phyloP scores from a whole-genome alignment of 2,113 vertebrate species.

The Hylia prasina region DNA sequence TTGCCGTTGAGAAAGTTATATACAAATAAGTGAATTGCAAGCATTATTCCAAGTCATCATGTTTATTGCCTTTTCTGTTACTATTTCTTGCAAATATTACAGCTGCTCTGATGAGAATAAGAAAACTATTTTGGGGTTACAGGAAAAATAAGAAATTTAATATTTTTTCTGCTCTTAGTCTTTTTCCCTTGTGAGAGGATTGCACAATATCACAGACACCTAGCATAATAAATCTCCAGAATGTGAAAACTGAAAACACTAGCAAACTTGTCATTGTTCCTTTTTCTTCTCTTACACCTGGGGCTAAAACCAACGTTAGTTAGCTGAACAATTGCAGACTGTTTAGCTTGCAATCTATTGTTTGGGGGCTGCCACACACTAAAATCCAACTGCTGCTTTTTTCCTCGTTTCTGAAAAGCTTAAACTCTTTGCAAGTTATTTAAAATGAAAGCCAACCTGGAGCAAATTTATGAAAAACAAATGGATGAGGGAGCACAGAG shows the following conservation, averaged over 20 bases:
- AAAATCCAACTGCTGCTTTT: background rate
- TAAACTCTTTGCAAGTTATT: background rate
- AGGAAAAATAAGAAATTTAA: background rate
- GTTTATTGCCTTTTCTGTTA: background rate
- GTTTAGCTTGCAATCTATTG: background rate
- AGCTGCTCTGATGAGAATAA: background rate
- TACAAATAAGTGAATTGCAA: background rate
- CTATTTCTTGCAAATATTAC: background rate
- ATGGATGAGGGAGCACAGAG: fast-evolving
- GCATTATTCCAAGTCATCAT: background rate
- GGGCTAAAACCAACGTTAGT: background rate
- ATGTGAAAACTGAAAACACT: background rate
- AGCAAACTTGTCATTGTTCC: background rate
- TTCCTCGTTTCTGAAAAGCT: background rate
- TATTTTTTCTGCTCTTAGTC: background rate
- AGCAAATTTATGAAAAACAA: background rate
- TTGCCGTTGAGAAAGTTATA: background rate
- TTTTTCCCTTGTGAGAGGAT: background rate
- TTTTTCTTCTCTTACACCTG: background rate
- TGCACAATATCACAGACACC: background rate
- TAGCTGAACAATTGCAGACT: background rate
- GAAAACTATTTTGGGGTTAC: background rate
- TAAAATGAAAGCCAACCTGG: background rate
- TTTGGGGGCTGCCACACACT: background rate
- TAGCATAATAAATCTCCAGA: background rate